These are phyloP conservation scores for Epinephelus cyanopodus DNA, from an alignment of 2,113 vertebrate genomes.

Conservation along the genomic window DNA sequence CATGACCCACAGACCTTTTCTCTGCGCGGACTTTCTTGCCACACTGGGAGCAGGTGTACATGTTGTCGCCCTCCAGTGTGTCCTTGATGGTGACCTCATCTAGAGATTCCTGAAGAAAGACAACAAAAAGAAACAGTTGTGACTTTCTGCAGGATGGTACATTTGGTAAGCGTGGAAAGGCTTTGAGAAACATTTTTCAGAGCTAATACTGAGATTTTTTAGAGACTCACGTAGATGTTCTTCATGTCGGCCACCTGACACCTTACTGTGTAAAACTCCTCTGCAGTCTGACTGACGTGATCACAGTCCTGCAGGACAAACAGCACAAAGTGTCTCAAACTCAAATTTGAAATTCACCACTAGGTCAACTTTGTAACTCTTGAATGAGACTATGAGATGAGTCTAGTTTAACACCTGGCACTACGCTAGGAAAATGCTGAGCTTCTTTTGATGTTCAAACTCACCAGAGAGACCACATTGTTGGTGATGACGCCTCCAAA, in stretches of 20 bases:
- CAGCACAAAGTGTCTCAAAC: not conserved
- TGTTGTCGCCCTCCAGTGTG: constrained; percentile 98
- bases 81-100: constrained; percentile 99
- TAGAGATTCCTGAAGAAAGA: constrained; percentile 91
- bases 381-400: not conserved
- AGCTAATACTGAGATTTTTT: not conserved
- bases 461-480: constrained; percentile 98
- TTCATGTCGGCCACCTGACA: constrained; percentile 99
- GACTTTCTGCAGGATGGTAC: not conserved
- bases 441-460: constrained; percentile 43
- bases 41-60: constrained; percentile 99
- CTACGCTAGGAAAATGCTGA: no score
- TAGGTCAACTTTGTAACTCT: accelerated
- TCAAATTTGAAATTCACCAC: no score
- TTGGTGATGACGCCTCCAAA: constrained; percentile 99
- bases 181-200: not conserved
- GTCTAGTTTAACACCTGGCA: no score
- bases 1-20: constrained; percentile 87
- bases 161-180: not conserved
- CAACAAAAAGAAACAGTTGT: no score
- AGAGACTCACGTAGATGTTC: constrained; percentile 96
- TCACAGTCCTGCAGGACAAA: constrained; percentile 91
- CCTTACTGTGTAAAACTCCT: constrained; percentile 98
- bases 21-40: constrained; percentile 98
- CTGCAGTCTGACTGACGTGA: constrained; percentile 98